phyloP scores from a whole-genome alignment of 2,888 invertebrate genomes.

The Platycheirus rosarum region DNA sequence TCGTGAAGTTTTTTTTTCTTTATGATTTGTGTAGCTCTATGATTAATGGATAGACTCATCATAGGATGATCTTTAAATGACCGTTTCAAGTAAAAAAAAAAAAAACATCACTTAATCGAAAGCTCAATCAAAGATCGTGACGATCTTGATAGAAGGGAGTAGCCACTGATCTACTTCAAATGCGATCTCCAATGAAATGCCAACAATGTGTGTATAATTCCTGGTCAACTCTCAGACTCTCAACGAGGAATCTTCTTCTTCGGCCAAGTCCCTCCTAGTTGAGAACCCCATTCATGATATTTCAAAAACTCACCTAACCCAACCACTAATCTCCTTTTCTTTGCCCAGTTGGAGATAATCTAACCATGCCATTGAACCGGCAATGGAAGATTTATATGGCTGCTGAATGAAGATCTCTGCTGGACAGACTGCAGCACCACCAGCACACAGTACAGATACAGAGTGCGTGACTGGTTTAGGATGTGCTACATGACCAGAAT shows the following conservation, averaged over 20 bases:
- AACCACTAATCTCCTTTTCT: conserved; percentile 61
- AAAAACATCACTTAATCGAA: conserved; percentile 21
- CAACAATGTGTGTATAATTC: conserved; percentile 45
- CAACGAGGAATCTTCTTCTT: conserved; percentile 8
- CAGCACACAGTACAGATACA: conserved; percentile 18
- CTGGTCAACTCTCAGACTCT: conserved; percentile 7
- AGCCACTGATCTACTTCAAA: conserved; percentile 10
- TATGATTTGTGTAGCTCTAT: background rate
- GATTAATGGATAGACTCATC: conserved; percentile 28
- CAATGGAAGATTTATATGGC: conserved; percentile 61
- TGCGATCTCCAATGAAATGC: conserved; percentile 31
- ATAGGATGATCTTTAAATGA: conserved; percentile 16
- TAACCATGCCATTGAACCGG: conserved; percentile 62
- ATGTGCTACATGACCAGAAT: conserved; percentile 73
- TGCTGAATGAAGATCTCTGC: conserved; percentile 67
- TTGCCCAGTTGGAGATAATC: conserved; percentile 65
- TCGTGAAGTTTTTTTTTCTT: too few relatives aligned
- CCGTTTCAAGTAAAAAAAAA: background rate
- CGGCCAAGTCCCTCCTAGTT: background rate
- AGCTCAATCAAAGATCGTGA: conserved; percentile 36
- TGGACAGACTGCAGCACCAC: conserved; percentile 54
- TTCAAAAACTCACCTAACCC: conserved; percentile 55
- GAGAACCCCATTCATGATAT: conserved; percentile 59
- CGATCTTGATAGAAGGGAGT: conserved; percentile 19
- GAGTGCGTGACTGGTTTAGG: conserved; percentile 74